Evolutionary conservation across 1,140 invertebrate species (phyloP), one percentile per base, ranked within the genome.

Genomic region (Micrasema longulum): DNA sequence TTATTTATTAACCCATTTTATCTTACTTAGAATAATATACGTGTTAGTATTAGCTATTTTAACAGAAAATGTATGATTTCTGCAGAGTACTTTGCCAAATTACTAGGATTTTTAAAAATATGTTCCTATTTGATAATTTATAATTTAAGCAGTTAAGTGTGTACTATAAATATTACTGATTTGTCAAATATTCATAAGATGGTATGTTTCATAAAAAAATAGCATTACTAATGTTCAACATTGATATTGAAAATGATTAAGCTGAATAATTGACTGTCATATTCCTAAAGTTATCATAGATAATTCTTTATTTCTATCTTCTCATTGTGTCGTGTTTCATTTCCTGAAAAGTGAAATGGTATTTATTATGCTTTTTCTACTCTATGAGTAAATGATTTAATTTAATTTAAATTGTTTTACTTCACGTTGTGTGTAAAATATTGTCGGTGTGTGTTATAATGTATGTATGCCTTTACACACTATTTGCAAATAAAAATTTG

Each of bases 361-460:
- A 60, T 60, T 60, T 60, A 41, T 20, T 41, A 20, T 31, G 9
- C 11, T 38, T 60, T 31, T 22, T 41, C 10, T 60, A 60, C 55
- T 60, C 55, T 60, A 60, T 60, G 55, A 60, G 55, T 60, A 60
- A 41, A 18, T 14, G 18, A 41, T 20, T 41, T 20, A 16, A 60
- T 20, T 38, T 60, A 12, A 41, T 6, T 11, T 2, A 41, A 9
- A 60, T 60, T 12, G 12, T n/a, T 38, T 38, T 10, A 23, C 12
- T 35, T 6, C 22, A 31, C 1, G 22, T 55, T 55, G 23, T 31
- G 14, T 55, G 52, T 31, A 31, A 31, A 4, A 31, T 31, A 31
- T 4, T 4, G 7, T 31, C 7, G 26, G 3, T 5, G n/a, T 47
- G 43, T 16, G 43, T 16, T n/a, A 47, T 47, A n/a, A n/a, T 10